Percentiles rank a stretch among this genome's conserved stretches.
phyloP scores from a whole-genome alignment of 2,113 vertebrate species.

The Cryptomyrus ogoouensis region DNA sequence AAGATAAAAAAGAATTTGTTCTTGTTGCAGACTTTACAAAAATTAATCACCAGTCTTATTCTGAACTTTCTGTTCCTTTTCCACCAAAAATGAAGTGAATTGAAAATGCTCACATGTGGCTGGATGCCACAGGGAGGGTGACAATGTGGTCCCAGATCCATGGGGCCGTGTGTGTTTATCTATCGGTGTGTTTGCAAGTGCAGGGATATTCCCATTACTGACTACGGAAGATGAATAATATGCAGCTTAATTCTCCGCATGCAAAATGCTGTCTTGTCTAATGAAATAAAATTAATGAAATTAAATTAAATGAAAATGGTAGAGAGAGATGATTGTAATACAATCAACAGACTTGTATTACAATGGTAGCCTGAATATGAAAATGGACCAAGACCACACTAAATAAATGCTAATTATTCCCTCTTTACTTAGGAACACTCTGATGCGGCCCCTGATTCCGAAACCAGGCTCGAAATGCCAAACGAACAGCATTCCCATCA shows the following conservation, averaged over 20 bases:
- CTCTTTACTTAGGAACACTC: neutral
- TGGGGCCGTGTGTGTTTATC: neutral
- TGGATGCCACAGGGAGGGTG: neutral
- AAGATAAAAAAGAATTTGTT: neutral
- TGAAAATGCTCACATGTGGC: neutral
- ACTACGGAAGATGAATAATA: neutral
- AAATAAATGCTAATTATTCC: neutral
- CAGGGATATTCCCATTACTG: neutral
- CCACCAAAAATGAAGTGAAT: neutral
- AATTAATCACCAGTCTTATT: neutral
- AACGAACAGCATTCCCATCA: neutral
- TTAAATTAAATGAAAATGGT: neutral
- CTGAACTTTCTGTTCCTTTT: neutral
- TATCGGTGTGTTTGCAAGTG: neutral
- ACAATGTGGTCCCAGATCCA: neutral
- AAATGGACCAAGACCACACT: neutral
- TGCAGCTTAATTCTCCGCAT: neutral
- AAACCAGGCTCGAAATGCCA: neutral
- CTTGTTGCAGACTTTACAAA: neutral
- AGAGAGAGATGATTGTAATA: neutral
- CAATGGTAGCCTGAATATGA: neutral
- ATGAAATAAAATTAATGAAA: neutral
- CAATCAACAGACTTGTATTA: neutral
- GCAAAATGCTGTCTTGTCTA: neutral
- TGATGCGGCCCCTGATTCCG: neutral